Evolutionary conservation across 2,888 invertebrate species (phyloP).

Genomic region (Chouioia cunea): DNA sequence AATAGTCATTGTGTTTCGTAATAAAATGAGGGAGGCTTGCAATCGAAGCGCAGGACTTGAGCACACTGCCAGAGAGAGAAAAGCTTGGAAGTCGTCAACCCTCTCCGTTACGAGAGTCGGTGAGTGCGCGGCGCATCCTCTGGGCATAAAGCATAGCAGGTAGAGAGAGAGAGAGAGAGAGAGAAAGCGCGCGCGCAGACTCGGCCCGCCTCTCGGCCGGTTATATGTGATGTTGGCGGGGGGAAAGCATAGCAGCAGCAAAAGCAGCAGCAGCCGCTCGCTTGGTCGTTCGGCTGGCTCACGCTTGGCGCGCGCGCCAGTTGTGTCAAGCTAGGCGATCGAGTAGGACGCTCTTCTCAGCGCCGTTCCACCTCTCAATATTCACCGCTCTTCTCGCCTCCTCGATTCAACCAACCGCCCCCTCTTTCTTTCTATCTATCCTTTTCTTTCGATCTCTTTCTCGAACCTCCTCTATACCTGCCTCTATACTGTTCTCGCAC

Average conservation of each 20-base stretch:
- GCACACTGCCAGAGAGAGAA: neutral
- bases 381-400: constrained; percentile 52
- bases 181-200: constrained; percentile 38
- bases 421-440: constrained; percentile 28
- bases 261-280: neutral
- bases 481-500: constrained; percentile 15
- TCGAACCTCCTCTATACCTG: constrained; percentile 25
- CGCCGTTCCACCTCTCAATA: constrained; percentile 64
- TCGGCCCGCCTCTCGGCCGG: constrained; percentile 46
- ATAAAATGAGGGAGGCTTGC: no score
- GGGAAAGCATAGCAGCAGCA: no score
- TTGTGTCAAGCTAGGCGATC: constrained; percentile 69
- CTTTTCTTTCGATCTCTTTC: constrained; percentile 32
- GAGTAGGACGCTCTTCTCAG: constrained; percentile 67
- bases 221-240: constrained; percentile 11
- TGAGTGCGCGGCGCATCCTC: neutral
- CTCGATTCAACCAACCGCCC: constrained; percentile 33
- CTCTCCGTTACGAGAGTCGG: neutral
- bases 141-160: constrained; percentile 20
- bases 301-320: constrained; percentile 56
- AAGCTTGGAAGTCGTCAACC: neutral
- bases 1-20: no score
- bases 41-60: constrained; percentile 1
- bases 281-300: constrained; percentile 14
- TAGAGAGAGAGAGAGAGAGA: constrained; percentile 29